Evolutionary conservation across 2,113 vertebrate genomes (phyloP).

Genomic region (Anthoscopus minutus): DNA sequence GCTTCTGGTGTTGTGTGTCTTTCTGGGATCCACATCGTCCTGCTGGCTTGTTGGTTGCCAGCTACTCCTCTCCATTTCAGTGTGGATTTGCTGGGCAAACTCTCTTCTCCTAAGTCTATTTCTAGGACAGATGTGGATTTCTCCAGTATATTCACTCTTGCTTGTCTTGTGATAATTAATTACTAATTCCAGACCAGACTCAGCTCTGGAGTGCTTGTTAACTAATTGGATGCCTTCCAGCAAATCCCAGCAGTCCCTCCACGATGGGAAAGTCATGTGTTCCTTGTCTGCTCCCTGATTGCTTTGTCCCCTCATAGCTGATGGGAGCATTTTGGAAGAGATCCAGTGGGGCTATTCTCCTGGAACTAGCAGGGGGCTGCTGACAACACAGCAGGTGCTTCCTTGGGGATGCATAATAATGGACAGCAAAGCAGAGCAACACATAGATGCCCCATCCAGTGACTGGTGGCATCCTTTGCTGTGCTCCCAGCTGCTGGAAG

Average conservation of each 20-base stretch:
- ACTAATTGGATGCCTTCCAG: constrained; percentile 43
- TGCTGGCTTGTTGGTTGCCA: not conserved
- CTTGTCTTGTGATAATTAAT: constrained; percentile 25
- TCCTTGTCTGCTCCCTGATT: not conserved
- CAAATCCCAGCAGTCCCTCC: not conserved
- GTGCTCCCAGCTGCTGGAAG: not conserved
- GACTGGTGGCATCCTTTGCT: not conserved
- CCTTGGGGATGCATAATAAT: not conserved
- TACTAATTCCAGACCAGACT: constrained; percentile 14
- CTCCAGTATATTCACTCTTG: not conserved
- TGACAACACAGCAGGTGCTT: not conserved
- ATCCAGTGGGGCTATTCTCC: not conserved
- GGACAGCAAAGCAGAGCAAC: not conserved
- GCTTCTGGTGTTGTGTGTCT: not conserved
- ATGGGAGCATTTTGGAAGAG: not conserved
- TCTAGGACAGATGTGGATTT: not conserved
- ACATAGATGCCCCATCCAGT: accelerated
- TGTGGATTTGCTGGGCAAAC: not conserved
- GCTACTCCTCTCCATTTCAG: not conserved
- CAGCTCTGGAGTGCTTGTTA: constrained; percentile 4
- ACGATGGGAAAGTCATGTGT: accelerated
- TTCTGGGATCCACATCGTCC: not conserved
- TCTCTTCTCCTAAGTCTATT: not conserved
- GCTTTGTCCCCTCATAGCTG: not conserved
- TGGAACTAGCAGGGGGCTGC: not conserved